phyloP scores from a whole-genome alignment of 2,113 vertebrate genomes.

The Malaclemys terrapin region DNA sequence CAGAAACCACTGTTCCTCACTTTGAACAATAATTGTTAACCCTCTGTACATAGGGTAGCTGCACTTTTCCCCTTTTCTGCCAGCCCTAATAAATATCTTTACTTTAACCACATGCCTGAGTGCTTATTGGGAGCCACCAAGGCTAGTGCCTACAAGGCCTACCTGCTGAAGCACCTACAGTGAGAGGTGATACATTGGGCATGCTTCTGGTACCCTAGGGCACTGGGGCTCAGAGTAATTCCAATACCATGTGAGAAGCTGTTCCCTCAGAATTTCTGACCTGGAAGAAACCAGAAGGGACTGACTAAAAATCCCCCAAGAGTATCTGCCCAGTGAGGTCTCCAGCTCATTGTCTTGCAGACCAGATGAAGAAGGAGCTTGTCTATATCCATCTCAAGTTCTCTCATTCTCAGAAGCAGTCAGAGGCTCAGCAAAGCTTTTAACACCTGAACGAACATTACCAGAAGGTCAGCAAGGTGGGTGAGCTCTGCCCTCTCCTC shows the following conservation, averaged over 20 bases:
- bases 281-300: rapidly evolving
- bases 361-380: background rate
- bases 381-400: background rate
- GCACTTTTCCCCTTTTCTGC: background rate
- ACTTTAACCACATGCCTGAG: background rate
- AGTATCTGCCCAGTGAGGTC: rapidly evolving
- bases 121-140: background rate
- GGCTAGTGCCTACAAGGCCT: background rate
- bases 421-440: background rate
- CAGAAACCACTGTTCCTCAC: background rate
- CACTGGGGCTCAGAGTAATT: background rate
- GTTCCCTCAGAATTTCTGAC: background rate
- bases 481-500: background rate
- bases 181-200: background rate
- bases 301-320: rapidly evolving
- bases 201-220: background rate
- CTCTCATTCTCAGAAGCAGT: background rate
- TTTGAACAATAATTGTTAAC: background rate
- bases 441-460: background rate
- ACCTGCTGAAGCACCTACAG: background rate
- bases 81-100: background rate
- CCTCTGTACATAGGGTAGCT: background rate
- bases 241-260: background rate
- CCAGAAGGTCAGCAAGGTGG: background rate
- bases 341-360: background rate